Base-by-base conservation (phyloP, 2,113 vertebrate genomes). In the Daphoenositta chrysoptera region DNA sequence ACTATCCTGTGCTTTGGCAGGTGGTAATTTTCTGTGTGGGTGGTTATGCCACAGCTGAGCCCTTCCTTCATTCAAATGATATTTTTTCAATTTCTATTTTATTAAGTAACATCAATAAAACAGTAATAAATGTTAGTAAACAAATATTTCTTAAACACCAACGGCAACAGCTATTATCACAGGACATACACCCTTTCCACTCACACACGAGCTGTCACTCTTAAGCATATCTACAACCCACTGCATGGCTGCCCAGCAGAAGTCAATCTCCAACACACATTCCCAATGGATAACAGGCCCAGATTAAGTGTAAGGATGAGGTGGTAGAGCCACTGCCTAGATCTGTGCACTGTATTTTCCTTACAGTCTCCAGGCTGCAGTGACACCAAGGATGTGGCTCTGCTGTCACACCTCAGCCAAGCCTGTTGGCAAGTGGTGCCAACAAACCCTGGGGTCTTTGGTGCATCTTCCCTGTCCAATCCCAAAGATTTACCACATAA, bases 181-280 rank as follows among this genome's bases (percentile, higher is more conserved):
- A 47, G 8, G 15, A 58, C 2, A 6, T 0, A 5, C 10, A 10
- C 4, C 0, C 4, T 10, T 10, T 64, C 22, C 13, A 30, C 6
- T 73, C 35, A 37, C 10, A 37, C 23, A 15, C 0, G 0, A 78
- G 6, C 11, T 8, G 11, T 37, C 22, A 30, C 26, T 56, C 8
- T 53, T 26, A 37, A 0, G 1, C 7, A 4, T 56, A 8, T 10
- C 22, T 70, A 22, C 18, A 68, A 7, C 3, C 8, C 24, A 21
- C 28, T 26, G 13, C 16, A 7, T 4, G 5, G 9, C 15, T 73
- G 7, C 26, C 16, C 10, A 73, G 28, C 4, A 73, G 48, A 85
- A 47, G 3, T 26, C 44, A 23, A 18, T 30, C 18, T 45, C 22
- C 24, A 54, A 5, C 3, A 39, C 6, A 20, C 1, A 35, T 44